A percentile compares a stretch with the other conserved stretches of the same genome.
These are phyloP conservation scores for Epinotia brunnichana DNA, from an alignment of 2,888 invertebrate genomes.

Conservation along the genomic window DNA sequence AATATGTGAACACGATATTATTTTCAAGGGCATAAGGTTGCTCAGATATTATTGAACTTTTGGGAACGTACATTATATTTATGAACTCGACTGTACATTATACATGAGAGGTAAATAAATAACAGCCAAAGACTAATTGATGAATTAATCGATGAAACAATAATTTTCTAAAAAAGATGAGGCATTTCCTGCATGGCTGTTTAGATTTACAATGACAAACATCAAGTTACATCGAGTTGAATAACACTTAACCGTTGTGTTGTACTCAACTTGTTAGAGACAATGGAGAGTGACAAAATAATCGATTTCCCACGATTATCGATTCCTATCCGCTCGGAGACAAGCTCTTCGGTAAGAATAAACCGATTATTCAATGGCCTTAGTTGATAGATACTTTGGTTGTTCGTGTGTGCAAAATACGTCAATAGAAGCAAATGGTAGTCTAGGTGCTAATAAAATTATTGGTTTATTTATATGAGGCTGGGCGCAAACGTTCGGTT, in stretches of 20 bases:
- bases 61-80: too few species aligned
- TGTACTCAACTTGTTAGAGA: constrained; percentile 17
- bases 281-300: constrained; percentile 33
- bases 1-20: too few species aligned
- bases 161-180: neutral
- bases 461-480: too few species aligned
- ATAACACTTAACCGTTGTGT: constrained; percentile 1
- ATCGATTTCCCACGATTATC: constrained; percentile 27
- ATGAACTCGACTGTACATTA: too few species aligned
- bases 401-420: neutral
- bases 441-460: neutral
- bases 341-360: constrained; percentile 16
- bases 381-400: neutral
- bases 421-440: neutral
- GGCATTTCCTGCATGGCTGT: neutral
- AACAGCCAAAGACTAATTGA: neutral
- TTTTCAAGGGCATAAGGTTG: too few species aligned
- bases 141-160: too few species aligned
- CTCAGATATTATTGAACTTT: too few species aligned
- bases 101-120: neutral
- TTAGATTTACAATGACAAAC: neutral
- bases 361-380: constrained; percentile 15
- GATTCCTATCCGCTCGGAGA: constrained; percentile 14
- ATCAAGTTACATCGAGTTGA: neutral
- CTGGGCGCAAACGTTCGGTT: too few species aligned